Percentiles rank a stretch among this genome's conserved stretches.
phyloP scores from a whole-genome alignment of 2,888 invertebrate species.

The Gerris lacustris region DNA sequence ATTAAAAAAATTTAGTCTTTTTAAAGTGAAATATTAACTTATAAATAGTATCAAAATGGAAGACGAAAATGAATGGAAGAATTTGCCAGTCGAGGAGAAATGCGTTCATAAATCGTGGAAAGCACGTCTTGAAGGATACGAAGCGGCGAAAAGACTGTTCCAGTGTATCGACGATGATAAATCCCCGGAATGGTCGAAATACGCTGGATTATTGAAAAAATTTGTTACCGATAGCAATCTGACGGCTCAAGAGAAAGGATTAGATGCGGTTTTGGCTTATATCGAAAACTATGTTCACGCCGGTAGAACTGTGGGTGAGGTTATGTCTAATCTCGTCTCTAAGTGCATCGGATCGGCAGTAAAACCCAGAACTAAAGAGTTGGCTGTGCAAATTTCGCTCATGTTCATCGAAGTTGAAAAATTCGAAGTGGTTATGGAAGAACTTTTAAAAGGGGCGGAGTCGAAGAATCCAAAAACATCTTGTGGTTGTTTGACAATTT shows the following conservation, averaged over 20 bases:
- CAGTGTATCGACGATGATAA: slow-evolving; percentile 82
- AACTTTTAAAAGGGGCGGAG: slow-evolving; percentile 82
- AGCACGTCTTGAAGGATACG: slow-evolving; percentile 85
- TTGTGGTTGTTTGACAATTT: slow-evolving; percentile 62
- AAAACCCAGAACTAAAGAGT: slow-evolving; percentile 80
- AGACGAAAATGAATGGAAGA: not conserved
- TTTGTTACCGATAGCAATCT: slow-evolving; percentile 91
- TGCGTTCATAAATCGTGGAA: slow-evolving; percentile 61
- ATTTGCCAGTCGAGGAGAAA: slow-evolving; percentile 23
- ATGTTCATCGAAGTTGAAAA: slow-evolving; percentile 96
- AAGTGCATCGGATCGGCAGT: slow-evolving; percentile 85
- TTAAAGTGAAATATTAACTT: too few species aligned
- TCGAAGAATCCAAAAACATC: slow-evolving; percentile 95
- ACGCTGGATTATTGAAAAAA: slow-evolving; percentile 78
- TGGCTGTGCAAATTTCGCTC: slow-evolving; percentile 74
- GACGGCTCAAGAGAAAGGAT: slow-evolving; percentile 86
- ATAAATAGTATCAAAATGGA: not conserved
- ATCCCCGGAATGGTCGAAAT: slow-evolving; percentile 86
- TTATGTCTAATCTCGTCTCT: slow-evolving; percentile 71
- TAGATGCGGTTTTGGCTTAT: slow-evolving; percentile 82
- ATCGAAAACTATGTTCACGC: slow-evolving; percentile 81
- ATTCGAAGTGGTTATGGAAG: slow-evolving; percentile 77
- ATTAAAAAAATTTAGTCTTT: too few species aligned
- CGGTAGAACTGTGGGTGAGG: slow-evolving; percentile 74
- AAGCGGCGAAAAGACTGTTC: slow-evolving; percentile 82